Base-by-base conservation (phyloP, 2,888 invertebrate species). In the Drosophila peninsularis region DNA sequence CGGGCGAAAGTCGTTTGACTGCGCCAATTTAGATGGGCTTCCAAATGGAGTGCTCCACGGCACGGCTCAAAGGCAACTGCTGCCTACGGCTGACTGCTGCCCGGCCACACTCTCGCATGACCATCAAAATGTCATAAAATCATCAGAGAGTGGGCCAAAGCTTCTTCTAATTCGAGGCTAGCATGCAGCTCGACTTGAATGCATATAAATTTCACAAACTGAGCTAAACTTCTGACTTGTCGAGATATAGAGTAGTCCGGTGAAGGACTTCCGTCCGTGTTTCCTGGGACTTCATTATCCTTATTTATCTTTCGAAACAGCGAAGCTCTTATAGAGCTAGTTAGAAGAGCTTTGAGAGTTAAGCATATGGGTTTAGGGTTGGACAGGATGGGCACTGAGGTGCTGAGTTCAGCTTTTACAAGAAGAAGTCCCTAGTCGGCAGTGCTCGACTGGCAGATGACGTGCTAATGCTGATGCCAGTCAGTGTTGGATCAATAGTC, bases 1-100 rank as follows among this genome's bases (percentile, higher is more conserved):
- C 74, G 30, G 58, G 55, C 69, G 64, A 78, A 78, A 75, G 75
- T 75, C 64, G 74, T 45, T 61, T 68, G 74, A 78, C 68, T 78
- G 60, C 56, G 68, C 74, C 78, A 78, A 72, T 78, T 78, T 77
- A 67, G 54, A 54, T 53, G 60, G 21, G 34, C 34, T 42, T 41
- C 41, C 32, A 41, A 67, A 21, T 41, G 56, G 49, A 55, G 67
- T 53, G 32, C 24, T 36, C 36, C 13, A 10, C n/a, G 47, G 34
- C 13, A 10, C n/a, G 47, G 34, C 36, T 47, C 19, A 37, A 65
- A 37, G 21, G 24, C 42, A 17, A 24, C 24, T n/a, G 1, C 19
- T 21, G 65, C 36, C 44, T 19, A 37, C 13, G 50, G 37, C 14
- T 39, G 39, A 5, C 10, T 36, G n/a, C 3, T 10, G 14, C 39